Base-by-base conservation (phyloP, 2,888 invertebrate species). In the Troides helena region DNA sequence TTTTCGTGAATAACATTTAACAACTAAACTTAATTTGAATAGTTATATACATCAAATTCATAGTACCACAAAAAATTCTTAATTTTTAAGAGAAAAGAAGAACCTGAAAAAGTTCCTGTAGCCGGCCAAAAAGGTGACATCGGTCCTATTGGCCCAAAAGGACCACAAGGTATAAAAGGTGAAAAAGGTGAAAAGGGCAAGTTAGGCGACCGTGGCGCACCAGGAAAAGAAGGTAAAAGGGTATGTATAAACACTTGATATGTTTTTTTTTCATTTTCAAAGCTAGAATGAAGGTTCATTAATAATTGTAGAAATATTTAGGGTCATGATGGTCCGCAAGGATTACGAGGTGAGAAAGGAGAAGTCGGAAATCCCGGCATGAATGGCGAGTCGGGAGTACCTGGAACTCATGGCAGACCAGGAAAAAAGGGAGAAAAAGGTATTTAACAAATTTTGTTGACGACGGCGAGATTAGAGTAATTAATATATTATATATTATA, bases 371-470 rank as follows among this genome's bases (percentile, higher is more conserved):
- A 84, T n/a, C 74, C 78, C 18, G 93, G 94, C 12, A 65, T 78
- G 60, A 80, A 88, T 57, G 96, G 96, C 4, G 84, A 91, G 43
- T 91, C 94, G 53, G 97, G 97, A 2, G 90, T 93, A 25, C 92
- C 95, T 73, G 97, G 97, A 25, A 82, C 94, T 14, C 94, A 95
- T 39, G 98, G 97, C 53, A 93, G 90, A 0, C 92, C 95, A 69
- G 98, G 97, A 53, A 95, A 95, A 2, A 93, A 93, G 79, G 96
- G 96, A 30, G 78, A 79, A 0, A 95, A 94, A 82, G 96, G 96
- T 78, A 95, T 21, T 46, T 14, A 14, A 46, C 3, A 12, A 14
- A 10, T 46, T 46, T 43, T 12, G 1, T 46, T 46, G 1, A 46
- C 14, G 8, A 43, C 12, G 43, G 10, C 8, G 12, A 43, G 43